phyloP scores from a whole-genome alignment of 1,140 invertebrate genomes.

The Drosophila navojoa region DNA sequence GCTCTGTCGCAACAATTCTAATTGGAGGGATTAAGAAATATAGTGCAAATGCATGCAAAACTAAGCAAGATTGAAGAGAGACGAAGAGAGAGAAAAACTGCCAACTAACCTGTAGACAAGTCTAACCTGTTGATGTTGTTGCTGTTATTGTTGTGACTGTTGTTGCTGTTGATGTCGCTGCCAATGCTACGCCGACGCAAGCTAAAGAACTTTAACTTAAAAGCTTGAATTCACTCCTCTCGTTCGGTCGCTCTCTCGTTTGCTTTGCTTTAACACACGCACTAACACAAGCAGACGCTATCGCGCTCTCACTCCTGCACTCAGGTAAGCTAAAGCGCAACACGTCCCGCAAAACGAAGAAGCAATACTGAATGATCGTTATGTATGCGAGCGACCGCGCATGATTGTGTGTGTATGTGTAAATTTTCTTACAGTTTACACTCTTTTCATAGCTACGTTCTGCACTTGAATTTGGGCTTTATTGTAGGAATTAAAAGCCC shows the following conservation, averaged over 20 bases:
- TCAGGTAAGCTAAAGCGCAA: constrained; percentile 67
- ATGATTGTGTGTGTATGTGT: constrained; percentile 17
- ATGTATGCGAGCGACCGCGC: constrained; percentile 33
- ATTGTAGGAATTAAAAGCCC: constrained; percentile 3
- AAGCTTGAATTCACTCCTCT: constrained; percentile 49
- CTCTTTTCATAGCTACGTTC: constrained; percentile 31
- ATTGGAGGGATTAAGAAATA: constrained; percentile 32
- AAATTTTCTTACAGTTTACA: constrained; percentile 26
- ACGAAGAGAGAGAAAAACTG: constrained; percentile 33
- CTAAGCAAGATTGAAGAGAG: constrained; percentile 56
- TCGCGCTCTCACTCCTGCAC: constrained; percentile 33
- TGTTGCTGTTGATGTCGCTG: constrained; percentile 1
- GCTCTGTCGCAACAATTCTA: constrained; percentile 5
- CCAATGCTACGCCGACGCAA: constrained; percentile 55
- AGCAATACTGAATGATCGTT: constrained; percentile 73
- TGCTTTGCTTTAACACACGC: constrained; percentile 41
- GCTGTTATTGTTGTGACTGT: neutral
- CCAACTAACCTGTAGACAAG: constrained; percentile 44
- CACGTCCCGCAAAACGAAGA: constrained; percentile 50
- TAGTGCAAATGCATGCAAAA: constrained; percentile 45
- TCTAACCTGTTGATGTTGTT: constrained; percentile 55
- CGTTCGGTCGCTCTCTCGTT: neutral
- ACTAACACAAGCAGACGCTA: constrained; percentile 14
- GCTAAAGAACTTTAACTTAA: constrained; percentile 69
- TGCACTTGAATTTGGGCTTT: constrained; percentile 31